Conservation (phyloP, 2,113 vertebrate genomes). For the Hoplias malabaricus region DNA sequence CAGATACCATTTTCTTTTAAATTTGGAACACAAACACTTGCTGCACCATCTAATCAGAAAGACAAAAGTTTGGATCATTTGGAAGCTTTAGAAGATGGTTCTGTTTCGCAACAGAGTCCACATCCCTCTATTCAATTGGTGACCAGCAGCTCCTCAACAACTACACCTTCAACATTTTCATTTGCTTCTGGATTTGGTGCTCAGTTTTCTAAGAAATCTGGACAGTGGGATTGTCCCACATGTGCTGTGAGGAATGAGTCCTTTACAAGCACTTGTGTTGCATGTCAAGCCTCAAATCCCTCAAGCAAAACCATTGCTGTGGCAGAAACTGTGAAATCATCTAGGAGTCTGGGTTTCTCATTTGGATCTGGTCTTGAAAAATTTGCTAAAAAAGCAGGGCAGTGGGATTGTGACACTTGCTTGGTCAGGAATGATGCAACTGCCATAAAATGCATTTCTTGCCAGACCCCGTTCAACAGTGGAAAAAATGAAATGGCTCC, state of each 20-base stretch:
- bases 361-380: constrained; percentile 39
- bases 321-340: neutral
- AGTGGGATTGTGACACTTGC: constrained; percentile 81
- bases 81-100: neutral
- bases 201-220: constrained; percentile 73
- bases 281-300: constrained; percentile 65
- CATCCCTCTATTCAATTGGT: constrained; percentile 6
- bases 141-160: constrained; percentile 24
- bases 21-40: constrained; percentile 63
- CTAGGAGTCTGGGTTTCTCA: neutral
- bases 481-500: constrained; percentile 1
- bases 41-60: constrained; percentile 8
- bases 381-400: constrained; percentile 68
- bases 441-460: constrained; percentile 70
- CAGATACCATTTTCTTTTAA: constrained; percentile 69
- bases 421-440: constrained; percentile 74
- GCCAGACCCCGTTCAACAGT: constrained; percentile 64
- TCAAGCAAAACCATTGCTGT: constrained; percentile 39
- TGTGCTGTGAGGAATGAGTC: constrained; percentile 76
- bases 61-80: neutral
- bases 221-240: constrained; percentile 75
- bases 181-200: constrained; percentile 65
- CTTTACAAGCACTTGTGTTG: constrained; percentile 70
- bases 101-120: neutral
- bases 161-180: neutral